phyloP scores from a whole-genome alignment of 2,888 invertebrate genomes.

The Disparrhopalites patrizii region DNA sequence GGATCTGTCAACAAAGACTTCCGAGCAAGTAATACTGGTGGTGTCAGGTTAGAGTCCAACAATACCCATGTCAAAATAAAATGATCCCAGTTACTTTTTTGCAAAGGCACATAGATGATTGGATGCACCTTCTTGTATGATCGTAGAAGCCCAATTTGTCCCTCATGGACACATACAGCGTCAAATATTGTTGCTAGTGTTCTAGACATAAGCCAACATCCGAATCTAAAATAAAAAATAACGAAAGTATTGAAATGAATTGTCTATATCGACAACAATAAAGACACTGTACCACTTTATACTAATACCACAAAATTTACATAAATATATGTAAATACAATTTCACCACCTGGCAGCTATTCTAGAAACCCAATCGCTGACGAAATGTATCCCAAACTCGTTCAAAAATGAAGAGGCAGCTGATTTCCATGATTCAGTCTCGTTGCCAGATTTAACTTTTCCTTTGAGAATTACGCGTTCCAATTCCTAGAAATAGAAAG shows the following conservation, averaged over 20 bases:
- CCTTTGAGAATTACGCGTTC: no score
- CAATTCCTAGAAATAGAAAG: no score
- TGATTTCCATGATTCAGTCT: no score
- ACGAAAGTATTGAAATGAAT: no score
- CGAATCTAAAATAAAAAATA: not conserved
- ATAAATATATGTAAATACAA: not conserved
- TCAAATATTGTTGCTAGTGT: not conserved
- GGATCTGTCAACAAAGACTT: not conserved
- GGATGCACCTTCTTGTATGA: conserved; percentile 13
- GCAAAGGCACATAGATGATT: conserved; percentile 17
- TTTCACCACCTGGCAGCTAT: not conserved
- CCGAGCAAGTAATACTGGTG: not conserved
- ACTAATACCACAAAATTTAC: not conserved
- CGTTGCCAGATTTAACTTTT: no score
- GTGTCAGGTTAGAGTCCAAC: not conserved
- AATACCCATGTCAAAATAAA: conserved; percentile 15
- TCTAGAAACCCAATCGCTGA: not conserved
- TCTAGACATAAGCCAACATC: conserved; percentile 4
- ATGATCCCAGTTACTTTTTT: conserved; percentile 23
- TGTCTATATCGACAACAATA: not conserved
- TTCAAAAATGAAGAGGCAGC: no score
- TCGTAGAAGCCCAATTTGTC: conserved; percentile 19
- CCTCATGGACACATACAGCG: conserved; percentile 22
- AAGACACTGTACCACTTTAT: not conserved
- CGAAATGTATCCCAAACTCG: no score